Evolutionary conservation across 2,113 vertebrate genomes (phyloP).

Genomic region (Semnornis frantzii): DNA sequence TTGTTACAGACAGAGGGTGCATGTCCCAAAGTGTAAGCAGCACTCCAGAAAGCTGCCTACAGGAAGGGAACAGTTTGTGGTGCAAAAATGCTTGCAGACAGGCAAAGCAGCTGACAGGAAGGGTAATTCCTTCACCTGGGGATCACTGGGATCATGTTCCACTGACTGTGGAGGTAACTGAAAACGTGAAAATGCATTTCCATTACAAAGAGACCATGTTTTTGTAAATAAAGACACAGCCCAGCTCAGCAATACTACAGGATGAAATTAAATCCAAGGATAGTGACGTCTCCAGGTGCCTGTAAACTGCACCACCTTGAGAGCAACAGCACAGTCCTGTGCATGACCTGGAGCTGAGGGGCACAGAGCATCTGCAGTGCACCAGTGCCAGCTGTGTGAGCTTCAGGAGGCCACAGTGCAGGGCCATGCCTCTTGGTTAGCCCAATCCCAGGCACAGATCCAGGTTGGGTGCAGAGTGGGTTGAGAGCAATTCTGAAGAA

Average conservation of each 20-base stretch:
- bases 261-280: not conserved
- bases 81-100: not conserved
- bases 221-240: not conserved
- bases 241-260: not conserved
- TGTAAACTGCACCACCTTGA: not conserved
- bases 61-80: not conserved
- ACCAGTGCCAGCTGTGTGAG: too few relatives aligned
- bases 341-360: not conserved
- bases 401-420: too few relatives aligned
- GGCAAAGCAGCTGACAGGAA: not conserved
- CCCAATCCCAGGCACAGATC: too few relatives aligned
- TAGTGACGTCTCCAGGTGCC: not conserved
- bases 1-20: not conserved
- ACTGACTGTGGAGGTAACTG: not conserved
- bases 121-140: not conserved
- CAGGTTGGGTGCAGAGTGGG: too few relatives aligned
- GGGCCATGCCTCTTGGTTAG: too few relatives aligned
- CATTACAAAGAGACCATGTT: not conserved
- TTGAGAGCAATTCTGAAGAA: too few relatives aligned
- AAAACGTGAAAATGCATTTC: not conserved
- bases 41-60: not conserved
- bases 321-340: not conserved
- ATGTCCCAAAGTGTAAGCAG: constrained; percentile 2
- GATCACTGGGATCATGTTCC: not conserved
- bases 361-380: not conserved